Base-by-base conservation (phyloP, 2,888 invertebrate genomes). In the Drosophila nigricruria region DNA sequence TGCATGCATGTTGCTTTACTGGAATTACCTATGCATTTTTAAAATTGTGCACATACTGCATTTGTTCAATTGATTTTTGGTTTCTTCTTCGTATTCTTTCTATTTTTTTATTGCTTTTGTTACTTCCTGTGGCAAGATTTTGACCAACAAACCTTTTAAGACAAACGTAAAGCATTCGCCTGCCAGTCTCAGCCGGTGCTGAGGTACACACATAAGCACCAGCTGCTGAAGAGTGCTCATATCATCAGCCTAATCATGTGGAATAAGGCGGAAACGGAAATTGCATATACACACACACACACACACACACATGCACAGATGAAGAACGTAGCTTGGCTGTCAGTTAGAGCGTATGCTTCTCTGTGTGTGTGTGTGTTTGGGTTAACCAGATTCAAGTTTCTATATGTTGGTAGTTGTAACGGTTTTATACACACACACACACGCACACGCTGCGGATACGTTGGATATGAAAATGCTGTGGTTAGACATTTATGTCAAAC, bases 241-340 rank as follows among this genome's bases (percentile, higher is more conserved):
- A 73, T 80, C 85, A 82, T 78, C 77, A 79, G 88, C 53, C 81
- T 86, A 86, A 89, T 89, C 86, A 89, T 81, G 86, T 89, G 86
- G 81, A 89, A 86, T 77, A 81, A 77, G 43, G 73, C 77, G 88
- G 86, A 89, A 86, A 77, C 72, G 86, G 83, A 89, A 89, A 88
- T 82, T 75, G 74, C 76, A 76, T 70, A 74, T 58, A 87, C 54
- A 70, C 59, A 66, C 25, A 52, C 63, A 59, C 25, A 62, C 27
- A 18, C 59, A 25, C 23, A 53, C 12, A 27, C 25, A 53, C 6
- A 38, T 23, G 16, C 53, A 23, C 36, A 38, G 12, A 2, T 27
- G 40, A 36, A 30, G 40, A 68, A 43, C 40, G 30, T 49, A 38
- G 38, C 43, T 38, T 42, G 38, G 30, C 79, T 70, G 70, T 50